Conservation (phyloP, 2,888 invertebrate genomes). For the Diarsia mendica region DNA sequence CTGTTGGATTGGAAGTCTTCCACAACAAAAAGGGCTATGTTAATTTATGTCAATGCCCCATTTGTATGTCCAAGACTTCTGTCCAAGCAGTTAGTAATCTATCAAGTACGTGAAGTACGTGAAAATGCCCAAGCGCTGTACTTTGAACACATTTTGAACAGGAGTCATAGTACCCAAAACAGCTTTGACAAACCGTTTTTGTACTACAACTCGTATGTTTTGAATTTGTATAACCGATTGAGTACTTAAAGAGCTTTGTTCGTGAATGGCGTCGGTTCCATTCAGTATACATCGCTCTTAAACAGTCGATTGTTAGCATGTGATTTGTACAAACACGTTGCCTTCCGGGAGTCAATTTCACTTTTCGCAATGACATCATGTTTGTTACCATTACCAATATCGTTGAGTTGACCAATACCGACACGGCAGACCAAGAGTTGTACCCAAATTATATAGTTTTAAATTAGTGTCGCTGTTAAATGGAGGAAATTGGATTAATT, state of each 20-base stretch:
- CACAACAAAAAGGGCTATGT: not conserved
- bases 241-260: constrained; percentile 51
- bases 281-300: constrained; percentile 64
- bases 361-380: constrained; percentile 72
- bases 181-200: constrained; percentile 38
- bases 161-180: constrained; percentile 25
- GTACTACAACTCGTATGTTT: constrained; percentile 37
- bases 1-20: not conserved
- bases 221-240: constrained; percentile 50
- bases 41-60: not conserved
- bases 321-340: constrained; percentile 61
- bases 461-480: constrained; percentile 40
- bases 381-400: constrained; percentile 59
- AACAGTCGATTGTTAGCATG: constrained; percentile 64
- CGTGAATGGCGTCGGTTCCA: constrained; percentile 64
- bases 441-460: constrained; percentile 34
- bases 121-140: constrained; percentile 20
- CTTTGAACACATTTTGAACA: constrained; percentile 27
- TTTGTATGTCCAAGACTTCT: constrained; percentile 3
- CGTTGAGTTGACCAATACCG: constrained; percentile 50
- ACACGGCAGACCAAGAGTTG: constrained; percentile 48
- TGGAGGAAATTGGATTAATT: constrained; percentile 10
- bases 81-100: constrained; percentile 23
- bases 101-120: constrained; percentile 7
- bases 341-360: constrained; percentile 73